phyloP scores from a whole-genome alignment of 2,888 invertebrate species.

The Archips xylosteana region DNA sequence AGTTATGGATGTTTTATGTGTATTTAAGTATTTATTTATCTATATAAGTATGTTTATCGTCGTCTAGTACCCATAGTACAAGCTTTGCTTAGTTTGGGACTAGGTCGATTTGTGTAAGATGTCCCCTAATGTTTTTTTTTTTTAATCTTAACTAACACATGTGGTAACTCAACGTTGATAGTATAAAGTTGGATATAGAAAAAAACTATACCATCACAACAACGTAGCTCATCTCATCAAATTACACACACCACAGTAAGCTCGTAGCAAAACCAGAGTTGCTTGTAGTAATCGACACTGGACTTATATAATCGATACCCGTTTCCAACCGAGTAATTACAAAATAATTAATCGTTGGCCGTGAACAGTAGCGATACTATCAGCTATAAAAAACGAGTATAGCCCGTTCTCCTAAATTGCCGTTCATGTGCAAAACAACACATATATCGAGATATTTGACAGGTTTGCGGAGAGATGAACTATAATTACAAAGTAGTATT shows the following conservation, averaged over 20 bases:
- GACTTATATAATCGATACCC: conserved; percentile 31
- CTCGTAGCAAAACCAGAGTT: conserved; percentile 21
- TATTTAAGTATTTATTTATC: too few species aligned
- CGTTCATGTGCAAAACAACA: too few species aligned
- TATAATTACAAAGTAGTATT: not conserved
- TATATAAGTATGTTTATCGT: too few species aligned
- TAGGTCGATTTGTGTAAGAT: too few species aligned
- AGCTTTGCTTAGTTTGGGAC: too few species aligned
- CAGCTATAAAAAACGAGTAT: not conserved
- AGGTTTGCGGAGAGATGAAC: not conserved
- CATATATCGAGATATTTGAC: not conserved
- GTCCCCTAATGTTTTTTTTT: too few species aligned
- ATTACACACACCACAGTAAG: conserved; percentile 13
- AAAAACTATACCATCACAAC: conserved; percentile 4
- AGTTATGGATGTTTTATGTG: too few species aligned
- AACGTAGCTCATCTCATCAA: conserved; percentile 14
- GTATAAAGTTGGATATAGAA: not conserved
- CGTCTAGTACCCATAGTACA: too few species aligned
- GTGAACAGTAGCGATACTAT: conserved; percentile 26
- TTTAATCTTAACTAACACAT: not conserved
- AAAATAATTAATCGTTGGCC: conserved; percentile 30
- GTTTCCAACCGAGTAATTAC: conserved; percentile 33
- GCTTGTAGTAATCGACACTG: conserved; percentile 8
- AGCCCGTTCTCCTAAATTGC: not conserved
- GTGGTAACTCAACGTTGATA: not conserved